Base-by-base conservation (phyloP, 1,140 invertebrate genomes). In the Cyclina sinensis region DNA sequence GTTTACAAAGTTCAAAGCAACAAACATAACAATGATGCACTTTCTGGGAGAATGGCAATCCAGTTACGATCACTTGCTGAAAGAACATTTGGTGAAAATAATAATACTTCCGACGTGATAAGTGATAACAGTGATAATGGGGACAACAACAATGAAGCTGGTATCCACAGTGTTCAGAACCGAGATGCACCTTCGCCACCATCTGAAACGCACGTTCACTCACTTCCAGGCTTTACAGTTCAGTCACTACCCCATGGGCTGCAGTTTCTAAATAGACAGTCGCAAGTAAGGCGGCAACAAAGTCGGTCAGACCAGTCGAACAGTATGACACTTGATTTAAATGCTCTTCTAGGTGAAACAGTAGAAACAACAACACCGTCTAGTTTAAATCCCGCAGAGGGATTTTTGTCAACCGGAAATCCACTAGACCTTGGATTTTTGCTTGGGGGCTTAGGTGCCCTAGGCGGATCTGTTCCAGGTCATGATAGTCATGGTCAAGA, bases 231-330 rank as follows among this genome's bases (percentile, higher is more conserved):
- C 18, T 70, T 70, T 39, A 14, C 32, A 12, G 24, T 37, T 18
- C 9, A 54, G 16, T 3, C 46, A 51, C 30, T 78, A 4, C 74
- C 46, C 4, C 43, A 35, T 21, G 74, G 74, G 9, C 46, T 78
- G 27, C 74, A 78, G n/a, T 78, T 78, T 54, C 32, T 78, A 54
- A 78, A 78, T 16, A 78, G 32, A 39, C 65, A 70, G 4, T 37
- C 65, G 16, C 65, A 78, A 78, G 46, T 35, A 51, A 27, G 21
- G 27, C 37, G 27, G 24, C 39, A 5, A 7, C 14, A 46, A 51
- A 51, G 24, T 74, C 37, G 5, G 48, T 12, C 43, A 24, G 27
- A 78, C 12, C 39, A 5, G 48, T 32, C 70, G 30, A 74, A n/a
- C 24, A 39, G n/a, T 21, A 70, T 70, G 14, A 12, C 30, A 21